These are phyloP conservation scores for Meleagris gallopavo DNA, from an alignment of 2,113 vertebrate species.

Conservation along the genomic window DNA sequence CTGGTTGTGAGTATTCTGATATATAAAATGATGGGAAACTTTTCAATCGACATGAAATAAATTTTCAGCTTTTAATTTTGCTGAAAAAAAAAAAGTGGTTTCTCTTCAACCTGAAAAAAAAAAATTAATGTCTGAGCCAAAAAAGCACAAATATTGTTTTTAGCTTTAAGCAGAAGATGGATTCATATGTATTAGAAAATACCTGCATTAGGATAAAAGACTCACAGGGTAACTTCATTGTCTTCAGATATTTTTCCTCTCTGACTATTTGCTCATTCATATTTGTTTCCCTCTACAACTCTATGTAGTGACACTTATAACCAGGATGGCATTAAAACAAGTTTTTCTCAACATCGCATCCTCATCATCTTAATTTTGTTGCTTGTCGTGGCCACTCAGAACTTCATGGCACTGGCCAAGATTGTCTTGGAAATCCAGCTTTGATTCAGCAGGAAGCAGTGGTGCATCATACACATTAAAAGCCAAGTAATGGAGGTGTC, in stretches of 20 bases:
- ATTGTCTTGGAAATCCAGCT: neutral
- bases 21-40: neutral
- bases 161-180: neutral
- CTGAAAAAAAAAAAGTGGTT: neutral
- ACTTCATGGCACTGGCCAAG: neutral
- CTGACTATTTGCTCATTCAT: neutral
- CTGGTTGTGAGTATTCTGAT: neutral
- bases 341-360: neutral
- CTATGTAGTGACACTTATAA: neutral
- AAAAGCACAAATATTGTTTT: neutral
- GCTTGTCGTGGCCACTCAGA: neutral
- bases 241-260: neutral
- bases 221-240: neutral
- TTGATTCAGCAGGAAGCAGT: neutral
- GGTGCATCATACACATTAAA: neutral
- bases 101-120: neutral
- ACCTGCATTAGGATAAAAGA: neutral
- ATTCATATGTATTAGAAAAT: neutral
- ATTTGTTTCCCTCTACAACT: neutral
- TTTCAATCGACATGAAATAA: neutral
- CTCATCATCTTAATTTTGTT: neutral
- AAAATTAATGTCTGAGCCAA: neutral
- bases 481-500: neutral
- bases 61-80: neutral
- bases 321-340: neutral